Evolutionary conservation across 2,888 invertebrate genomes (phyloP).

Genomic region (Polyommatus iphigenia): DNA sequence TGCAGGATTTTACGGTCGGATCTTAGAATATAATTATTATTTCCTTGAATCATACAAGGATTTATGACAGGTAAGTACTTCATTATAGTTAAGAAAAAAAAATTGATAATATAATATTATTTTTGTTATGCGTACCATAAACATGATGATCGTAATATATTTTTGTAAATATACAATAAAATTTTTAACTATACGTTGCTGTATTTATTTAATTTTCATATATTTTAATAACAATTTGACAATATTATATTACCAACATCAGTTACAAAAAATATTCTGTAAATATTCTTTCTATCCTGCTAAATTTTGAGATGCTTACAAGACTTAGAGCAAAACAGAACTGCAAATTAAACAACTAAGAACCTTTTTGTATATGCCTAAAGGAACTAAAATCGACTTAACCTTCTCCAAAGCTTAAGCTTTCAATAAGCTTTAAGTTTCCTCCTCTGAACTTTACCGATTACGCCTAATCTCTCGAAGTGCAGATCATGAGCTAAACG

Average conservation of each 20-base stretch:
- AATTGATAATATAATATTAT: neutral
- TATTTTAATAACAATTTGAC: neutral
- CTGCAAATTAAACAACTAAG: too few relatives aligned
- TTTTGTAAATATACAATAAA: slow-evolving; percentile 9
- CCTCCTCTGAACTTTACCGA: neutral
- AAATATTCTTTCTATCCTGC: too few relatives aligned
- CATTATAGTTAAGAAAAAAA: neutral
- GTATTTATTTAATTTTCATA: neutral
- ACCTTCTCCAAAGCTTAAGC: neutral
- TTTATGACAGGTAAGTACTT: neutral
- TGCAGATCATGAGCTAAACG: slow-evolving; percentile 33
- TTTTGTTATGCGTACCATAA: neutral
- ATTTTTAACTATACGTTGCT: neutral
- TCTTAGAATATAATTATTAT: too few relatives aligned
- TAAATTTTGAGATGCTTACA: too few relatives aligned
- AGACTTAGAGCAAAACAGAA: too few relatives aligned
- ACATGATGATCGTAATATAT: neutral
- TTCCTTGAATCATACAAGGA: neutral
- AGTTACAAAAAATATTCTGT: too few relatives aligned
- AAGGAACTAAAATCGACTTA: neutral
- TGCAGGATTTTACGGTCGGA: too few relatives aligned
- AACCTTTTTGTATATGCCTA: too few relatives aligned
- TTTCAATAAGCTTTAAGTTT: neutral
- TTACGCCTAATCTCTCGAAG: neutral
- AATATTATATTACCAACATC: too few relatives aligned